These are phyloP conservation scores for Ips typographus DNA, from an alignment of 1,140 invertebrate species.

Conservation along the genomic window DNA sequence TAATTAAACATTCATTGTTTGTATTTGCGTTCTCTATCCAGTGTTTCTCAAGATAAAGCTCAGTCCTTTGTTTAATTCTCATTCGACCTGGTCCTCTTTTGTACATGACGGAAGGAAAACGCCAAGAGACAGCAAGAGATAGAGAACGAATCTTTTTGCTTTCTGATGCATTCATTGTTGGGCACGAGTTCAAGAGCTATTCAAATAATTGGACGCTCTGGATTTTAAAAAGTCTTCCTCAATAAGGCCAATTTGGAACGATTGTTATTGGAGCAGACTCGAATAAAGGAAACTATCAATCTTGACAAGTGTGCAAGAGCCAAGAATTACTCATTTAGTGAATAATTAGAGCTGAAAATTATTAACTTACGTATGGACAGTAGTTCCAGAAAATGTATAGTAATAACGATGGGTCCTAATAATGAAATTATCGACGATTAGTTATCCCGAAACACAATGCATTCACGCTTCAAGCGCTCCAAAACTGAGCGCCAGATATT, in stretches of 20 bases:
- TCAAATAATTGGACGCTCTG: conserved; percentile 19
- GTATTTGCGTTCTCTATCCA: conserved; percentile 17
- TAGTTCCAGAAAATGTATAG: neutral
- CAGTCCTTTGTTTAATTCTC: conserved; percentile 24
- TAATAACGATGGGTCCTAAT: neutral
- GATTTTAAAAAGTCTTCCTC: neutral
- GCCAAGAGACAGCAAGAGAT: conserved; percentile 3
- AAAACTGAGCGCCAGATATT: neutral
- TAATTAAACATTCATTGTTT: conserved; percentile 33
- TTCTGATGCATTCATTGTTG: conserved; percentile 25
- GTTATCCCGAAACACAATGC: conserved; percentile 1
- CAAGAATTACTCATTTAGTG: neutral
- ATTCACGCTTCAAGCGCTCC: neutral
- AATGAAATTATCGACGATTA: neutral
- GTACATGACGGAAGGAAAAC: conserved; percentile 20
- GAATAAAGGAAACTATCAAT: neutral
- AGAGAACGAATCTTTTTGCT: conserved; percentile 16
- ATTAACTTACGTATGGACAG: neutral
- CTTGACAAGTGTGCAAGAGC: too few species aligned
- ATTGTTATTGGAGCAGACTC: neutral
- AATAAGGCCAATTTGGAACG: neutral
- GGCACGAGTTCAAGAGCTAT: conserved; percentile 22
- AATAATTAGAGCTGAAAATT: neutral
- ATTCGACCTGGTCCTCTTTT: conserved; percentile 19
- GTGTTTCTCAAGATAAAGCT: conserved; percentile 21